Evolutionary conservation across 2,888 invertebrate species (phyloP), one percentile per base, ranked within the genome.

Genomic region (Gordius sp.): DNA sequence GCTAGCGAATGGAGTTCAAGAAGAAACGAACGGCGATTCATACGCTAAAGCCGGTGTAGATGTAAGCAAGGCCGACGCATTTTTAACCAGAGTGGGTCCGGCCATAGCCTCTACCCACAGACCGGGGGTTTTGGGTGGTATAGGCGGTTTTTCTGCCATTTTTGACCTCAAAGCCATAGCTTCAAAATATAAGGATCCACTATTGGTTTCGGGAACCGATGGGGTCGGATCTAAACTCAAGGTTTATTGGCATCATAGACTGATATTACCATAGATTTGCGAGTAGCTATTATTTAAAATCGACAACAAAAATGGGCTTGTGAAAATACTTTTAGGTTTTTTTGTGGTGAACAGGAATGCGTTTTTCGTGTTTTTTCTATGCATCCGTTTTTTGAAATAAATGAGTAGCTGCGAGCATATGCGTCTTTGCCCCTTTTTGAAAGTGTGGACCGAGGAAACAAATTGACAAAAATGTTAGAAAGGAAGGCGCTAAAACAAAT

Each of bases 191-290:
- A 75, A 75, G 61, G 81, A 85, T 67, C 85, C 89, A 0, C 74
- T 89, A 23, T 71, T 97, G 1, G 84, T 91, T 18, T 83, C 87
- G 60, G 85, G 86, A 1, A 85, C 87, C 0, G 89, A 89, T 66
- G 93, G 93, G 0, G 89, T 97, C 41, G 91, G 93, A 1, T 86
- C 91, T 2, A 97, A 97, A 70, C 74, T 97, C 1, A 84, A 85
- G 75, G 82, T 84, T 60, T 56, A 58, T 59, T 25, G 20, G 28
- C 4, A 16, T 8, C 26, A 27, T 2, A n/a, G n/a, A 2, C n/a
- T n/a, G n/a, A n/a, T n/a, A n/a, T n/a, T n/a, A n/a, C n/a, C n/a
- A n/a, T n/a, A n/a, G n/a, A n/a, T n/a, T n/a, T n/a, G n/a, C n/a
- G n/a, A n/a, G n/a, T n/a, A n/a, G n/a, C n/a, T n/a, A n/a, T n/a